phyloP scores from a whole-genome alignment of 2,113 vertebrate species.

The Pteronura brasiliensis region DNA sequence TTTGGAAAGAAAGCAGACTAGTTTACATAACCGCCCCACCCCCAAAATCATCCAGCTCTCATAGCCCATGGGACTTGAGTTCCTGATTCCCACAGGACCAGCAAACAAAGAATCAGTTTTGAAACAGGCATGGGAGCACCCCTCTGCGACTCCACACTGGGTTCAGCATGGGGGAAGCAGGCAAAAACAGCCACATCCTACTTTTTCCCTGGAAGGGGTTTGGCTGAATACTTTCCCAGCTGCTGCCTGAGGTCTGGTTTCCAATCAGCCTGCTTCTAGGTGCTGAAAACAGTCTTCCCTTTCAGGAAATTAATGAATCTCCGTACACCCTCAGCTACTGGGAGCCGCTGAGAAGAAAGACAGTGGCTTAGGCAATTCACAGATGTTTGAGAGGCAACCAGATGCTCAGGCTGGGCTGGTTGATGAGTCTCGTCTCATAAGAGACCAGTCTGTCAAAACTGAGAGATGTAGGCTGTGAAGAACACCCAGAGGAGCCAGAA shows the following conservation, averaged over 20 bases:
- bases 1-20: neutral
- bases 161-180: neutral
- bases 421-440: neutral
- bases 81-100: neutral
- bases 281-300: neutral
- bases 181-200: neutral
- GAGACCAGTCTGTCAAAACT: neutral
- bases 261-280: neutral
- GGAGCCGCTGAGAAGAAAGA: neutral
- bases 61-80: neutral
- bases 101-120: neutral
- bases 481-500: neutral
- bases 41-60: neutral
- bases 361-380: neutral
- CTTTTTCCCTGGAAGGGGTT: neutral
- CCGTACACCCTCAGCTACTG: neutral
- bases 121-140: neutral
- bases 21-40: neutral
- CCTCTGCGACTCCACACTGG: fast-evolving
- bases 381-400: neutral
- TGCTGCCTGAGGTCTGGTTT: neutral
- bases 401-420: neutral
- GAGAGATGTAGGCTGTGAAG: neutral
- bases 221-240: neutral
- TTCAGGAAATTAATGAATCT: neutral